A percentile compares a stretch with the other conserved stretches of the same genome.
phyloP scores from a whole-genome alignment of 2,797 vertebrate genomes.

The Neostethus bicornis region DNA sequence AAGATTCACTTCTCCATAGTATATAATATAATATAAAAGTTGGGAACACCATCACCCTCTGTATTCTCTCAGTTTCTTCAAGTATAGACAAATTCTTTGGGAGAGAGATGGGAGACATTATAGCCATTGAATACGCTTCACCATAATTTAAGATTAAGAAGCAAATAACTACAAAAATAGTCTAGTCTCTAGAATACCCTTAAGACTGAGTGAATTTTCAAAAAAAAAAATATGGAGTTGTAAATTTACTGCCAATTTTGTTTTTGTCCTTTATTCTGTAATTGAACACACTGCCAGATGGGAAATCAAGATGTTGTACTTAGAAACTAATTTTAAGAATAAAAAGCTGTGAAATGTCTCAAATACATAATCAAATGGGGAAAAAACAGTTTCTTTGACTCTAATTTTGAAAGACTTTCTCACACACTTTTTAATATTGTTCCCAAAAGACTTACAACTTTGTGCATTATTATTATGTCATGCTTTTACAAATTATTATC shows the following conservation, averaged over 20 bases:
- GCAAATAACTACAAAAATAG: not conserved
- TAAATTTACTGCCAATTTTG: not conserved
- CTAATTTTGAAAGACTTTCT: not conserved
- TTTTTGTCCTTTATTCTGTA: not conserved
- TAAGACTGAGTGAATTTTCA: not conserved
- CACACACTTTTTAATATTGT: not conserved
- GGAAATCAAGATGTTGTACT: not conserved
- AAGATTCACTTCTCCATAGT: not conserved
- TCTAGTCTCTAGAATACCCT: not conserved
- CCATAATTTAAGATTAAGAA: not conserved
- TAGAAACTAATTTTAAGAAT: not conserved
- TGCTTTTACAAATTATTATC: conserved; percentile 48
- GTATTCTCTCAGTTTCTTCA: not conserved
- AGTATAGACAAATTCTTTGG: not conserved
- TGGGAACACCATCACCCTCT: not conserved
- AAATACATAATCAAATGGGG: not conserved
- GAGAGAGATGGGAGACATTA: not conserved
- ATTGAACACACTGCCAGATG: not conserved
- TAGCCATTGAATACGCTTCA: not conserved
- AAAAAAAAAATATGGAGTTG: not conserved
- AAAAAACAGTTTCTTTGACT: not conserved
- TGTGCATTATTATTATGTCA: conserved; percentile 11
- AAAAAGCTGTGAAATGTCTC: not conserved
- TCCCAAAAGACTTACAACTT: not conserved
- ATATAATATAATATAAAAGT: no score